Evolutionary conservation across 53 echinoderm and acorn worm genomes (phyloP).

Genomic region (Crossaster papposus): DNA sequence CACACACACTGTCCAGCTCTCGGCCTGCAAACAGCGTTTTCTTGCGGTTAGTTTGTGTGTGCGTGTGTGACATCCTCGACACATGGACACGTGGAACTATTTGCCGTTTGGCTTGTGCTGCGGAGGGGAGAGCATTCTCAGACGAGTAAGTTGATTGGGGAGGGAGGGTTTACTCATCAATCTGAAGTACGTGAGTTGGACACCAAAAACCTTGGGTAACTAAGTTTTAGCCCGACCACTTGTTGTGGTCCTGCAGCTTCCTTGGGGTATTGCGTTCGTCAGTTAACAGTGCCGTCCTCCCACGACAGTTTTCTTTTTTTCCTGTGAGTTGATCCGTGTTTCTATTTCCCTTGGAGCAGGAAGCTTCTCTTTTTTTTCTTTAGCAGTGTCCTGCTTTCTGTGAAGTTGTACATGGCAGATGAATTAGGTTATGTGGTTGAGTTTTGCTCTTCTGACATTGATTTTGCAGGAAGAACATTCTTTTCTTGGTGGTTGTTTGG

Average conservation of each 20-base stretch:
- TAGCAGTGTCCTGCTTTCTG: neutral
- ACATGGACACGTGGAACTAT: slow-evolving; percentile 64
- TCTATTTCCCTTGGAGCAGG: neutral
- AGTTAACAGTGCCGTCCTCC: neutral
- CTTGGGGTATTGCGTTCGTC: neutral
- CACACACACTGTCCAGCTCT: slow-evolving; percentile 29
- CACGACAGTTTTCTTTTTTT: neutral
- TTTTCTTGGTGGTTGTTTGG: too few species aligned
- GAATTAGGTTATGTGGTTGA: neutral
- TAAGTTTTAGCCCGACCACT: neutral
- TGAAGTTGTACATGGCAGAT: neutral
- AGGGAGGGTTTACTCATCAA: neutral
- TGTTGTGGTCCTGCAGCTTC: neutral
- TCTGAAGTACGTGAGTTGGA: neutral
- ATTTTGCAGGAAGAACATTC: neutral
- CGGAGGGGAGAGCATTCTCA: slow-evolving; percentile 40
- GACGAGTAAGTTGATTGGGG: slow-evolving; percentile 36
- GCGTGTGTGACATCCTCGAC: slow-evolving; percentile 8
- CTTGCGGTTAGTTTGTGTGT: slow-evolving; percentile 26
- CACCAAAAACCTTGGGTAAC: neutral
- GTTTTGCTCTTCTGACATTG: neutral
- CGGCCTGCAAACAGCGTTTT: slow-evolving; percentile 10
- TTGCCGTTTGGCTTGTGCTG: slow-evolving; percentile 56
- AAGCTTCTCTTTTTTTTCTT: neutral
- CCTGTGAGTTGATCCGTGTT: neutral